Evolutionary conservation across 2,113 vertebrate species (phyloP).

Genomic region (Arizona elegans): DNA sequence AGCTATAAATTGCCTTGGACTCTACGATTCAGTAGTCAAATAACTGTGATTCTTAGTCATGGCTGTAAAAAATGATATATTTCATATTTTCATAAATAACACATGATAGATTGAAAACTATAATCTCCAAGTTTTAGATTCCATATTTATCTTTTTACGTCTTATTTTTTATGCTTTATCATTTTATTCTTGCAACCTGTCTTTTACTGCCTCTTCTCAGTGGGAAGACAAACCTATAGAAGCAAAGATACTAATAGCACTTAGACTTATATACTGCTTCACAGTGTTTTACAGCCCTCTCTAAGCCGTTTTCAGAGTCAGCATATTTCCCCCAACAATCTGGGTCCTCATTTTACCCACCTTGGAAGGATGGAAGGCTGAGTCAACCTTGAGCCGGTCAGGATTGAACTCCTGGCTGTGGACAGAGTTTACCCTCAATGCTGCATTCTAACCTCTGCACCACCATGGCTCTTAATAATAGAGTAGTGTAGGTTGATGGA

Average conservation of each 20-base stretch:
- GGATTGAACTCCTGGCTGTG: not conserved
- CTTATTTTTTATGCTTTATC: not conserved
- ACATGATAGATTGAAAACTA: not conserved
- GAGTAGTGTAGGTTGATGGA: not conserved
- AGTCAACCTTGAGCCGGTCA: not conserved
- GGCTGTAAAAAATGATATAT: not conserved
- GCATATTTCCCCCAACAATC: not conserved
- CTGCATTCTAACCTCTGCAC: not conserved
- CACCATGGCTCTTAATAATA: not conserved
- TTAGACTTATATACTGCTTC: not conserved
- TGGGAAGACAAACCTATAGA: not conserved
- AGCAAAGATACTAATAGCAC: not conserved
- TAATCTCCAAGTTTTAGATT: not conserved
- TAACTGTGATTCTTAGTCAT: not conserved
- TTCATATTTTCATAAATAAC: not conserved
- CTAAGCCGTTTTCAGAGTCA: not conserved
- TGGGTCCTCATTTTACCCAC: not conserved
- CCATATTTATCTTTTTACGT: not conserved
- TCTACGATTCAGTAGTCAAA: not conserved
- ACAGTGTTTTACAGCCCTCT: not conserved
- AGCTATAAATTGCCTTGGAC: not conserved
- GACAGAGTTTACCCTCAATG: not conserved
- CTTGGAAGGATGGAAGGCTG: not conserved
- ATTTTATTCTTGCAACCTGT: not conserved
- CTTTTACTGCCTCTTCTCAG: not conserved